Percentiles rank a stretch among this genome's conserved stretches.
phyloP scores from a whole-genome alignment of 2,113 vertebrate genomes.

The Gorilla gorilla region DNA sequence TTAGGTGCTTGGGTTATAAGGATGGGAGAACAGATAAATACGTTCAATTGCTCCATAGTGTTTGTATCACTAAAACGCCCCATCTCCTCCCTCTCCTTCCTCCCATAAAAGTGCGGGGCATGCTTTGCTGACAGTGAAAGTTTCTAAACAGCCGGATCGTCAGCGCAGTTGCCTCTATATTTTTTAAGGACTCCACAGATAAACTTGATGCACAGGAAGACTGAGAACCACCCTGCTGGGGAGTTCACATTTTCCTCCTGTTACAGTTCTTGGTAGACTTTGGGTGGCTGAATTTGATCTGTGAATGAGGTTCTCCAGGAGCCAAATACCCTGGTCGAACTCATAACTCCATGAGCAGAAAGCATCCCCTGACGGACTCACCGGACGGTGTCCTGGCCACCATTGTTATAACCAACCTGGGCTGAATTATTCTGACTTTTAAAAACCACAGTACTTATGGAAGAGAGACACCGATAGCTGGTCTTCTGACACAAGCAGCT shows the following conservation, averaged over 20 bases:
- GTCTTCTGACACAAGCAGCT: background rate
- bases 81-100: background rate
- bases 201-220: background rate
- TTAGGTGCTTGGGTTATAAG: background rate
- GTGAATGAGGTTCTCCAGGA: background rate
- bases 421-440: background rate
- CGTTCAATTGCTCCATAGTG: too few relatives aligned
- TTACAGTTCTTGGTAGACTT: too few relatives aligned
- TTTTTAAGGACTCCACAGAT: background rate
- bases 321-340: background rate
- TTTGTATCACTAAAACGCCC: background rate
- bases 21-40: fast-evolving
- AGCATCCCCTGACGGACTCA: background rate
- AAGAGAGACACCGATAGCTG: background rate
- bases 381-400: fast-evolving
- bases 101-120: background rate
- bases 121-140: background rate
- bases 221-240: background rate
- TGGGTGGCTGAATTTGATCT: background rate
- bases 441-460: background rate
- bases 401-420: background rate
- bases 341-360: fast-evolving
- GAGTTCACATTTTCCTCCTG: fast-evolving
- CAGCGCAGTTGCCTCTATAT: background rate
- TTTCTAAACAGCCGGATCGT: background rate